Conservation (phyloP, 2,113 vertebrate genomes). For the Camelus bactrianus region DNA sequence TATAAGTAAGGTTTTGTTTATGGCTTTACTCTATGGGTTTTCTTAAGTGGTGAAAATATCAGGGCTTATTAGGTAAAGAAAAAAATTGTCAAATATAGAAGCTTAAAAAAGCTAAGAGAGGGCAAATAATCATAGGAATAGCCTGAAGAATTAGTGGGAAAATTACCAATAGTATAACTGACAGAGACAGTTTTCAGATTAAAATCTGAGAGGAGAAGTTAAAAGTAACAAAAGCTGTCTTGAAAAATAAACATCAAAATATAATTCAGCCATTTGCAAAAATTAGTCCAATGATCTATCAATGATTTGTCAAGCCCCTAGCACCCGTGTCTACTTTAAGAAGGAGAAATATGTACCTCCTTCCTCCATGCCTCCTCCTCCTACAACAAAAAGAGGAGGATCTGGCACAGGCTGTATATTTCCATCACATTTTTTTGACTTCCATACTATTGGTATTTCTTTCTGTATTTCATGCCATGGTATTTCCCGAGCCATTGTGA, state of each 20-base stretch:
- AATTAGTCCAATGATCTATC: not conserved
- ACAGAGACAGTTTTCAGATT: not conserved
- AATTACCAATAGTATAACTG: not conserved
- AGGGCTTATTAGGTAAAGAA: not conserved
- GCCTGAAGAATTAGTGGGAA: not conserved
- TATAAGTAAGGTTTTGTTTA: not conserved
- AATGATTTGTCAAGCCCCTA: not conserved
- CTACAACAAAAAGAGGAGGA: not conserved
- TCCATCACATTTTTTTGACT: not conserved
- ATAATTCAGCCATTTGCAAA: not conserved
- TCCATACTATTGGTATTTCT: constrained; percentile 37
- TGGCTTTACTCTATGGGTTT: not conserved
- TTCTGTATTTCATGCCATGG: constrained; percentile 19
- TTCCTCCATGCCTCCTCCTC: too few relatives aligned
- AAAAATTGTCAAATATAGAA: not conserved
- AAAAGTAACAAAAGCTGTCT: not conserved
- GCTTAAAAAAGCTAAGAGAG: not conserved
- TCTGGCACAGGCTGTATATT: not conserved
- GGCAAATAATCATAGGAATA: not conserved
- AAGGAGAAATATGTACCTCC: too few relatives aligned
- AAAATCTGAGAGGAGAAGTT: not conserved
- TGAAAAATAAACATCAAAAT: constrained; percentile 24
- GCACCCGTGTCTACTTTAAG: not conserved
- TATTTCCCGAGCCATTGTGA: constrained; percentile 44
- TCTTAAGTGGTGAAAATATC: not conserved